These are phyloP conservation scores for Helostoma temminkii DNA, from an alignment of 2,797 vertebrate species.

Conservation along the genomic window DNA sequence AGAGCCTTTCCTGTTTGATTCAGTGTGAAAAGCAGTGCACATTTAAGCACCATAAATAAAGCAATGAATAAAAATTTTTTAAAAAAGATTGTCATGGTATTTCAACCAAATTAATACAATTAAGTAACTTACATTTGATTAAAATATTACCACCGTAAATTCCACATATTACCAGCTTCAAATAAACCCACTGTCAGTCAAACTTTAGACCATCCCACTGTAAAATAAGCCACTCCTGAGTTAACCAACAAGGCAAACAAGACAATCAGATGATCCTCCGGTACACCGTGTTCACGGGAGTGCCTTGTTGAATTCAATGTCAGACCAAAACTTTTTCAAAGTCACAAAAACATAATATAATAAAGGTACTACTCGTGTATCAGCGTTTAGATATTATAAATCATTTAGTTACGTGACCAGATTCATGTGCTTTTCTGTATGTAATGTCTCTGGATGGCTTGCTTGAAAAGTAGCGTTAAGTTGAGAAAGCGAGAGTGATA, in stretches of 20 bases:
- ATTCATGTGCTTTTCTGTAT: neutral
- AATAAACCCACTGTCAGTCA: slow-evolving; percentile 33
- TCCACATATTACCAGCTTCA: too few relatives aligned
- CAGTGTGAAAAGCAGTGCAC: slow-evolving; percentile 1
- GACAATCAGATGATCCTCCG: slow-evolving; percentile 52
- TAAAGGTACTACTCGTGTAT: neutral
- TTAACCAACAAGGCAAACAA: slow-evolving; percentile 53
- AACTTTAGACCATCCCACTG: slow-evolving; percentile 43
- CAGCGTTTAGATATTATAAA: neutral
- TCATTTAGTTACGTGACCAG: neutral
- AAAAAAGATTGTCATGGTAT: neutral
- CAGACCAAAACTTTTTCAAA: slow-evolving; percentile 70
- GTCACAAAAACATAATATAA: slow-evolving; percentile 35
- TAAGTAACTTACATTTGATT: neutral
- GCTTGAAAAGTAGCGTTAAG: slow-evolving; percentile 55
- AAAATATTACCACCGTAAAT: too few relatives aligned
- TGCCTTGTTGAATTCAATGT: slow-evolving; percentile 54
- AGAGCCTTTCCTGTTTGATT: slow-evolving; percentile 66
- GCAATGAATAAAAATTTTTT: neutral
- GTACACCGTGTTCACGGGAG: slow-evolving; percentile 46
- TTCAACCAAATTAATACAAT: slow-evolving; percentile 8
- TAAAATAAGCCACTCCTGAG: slow-evolving; percentile 58
- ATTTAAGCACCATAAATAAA: neutral
- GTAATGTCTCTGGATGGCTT: slow-evolving; percentile 1
- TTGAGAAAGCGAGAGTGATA: slow-evolving; percentile 59